Evolutionary conservation across 2,888 invertebrate genomes (phyloP).

Genomic region (Salticus scenicus): DNA sequence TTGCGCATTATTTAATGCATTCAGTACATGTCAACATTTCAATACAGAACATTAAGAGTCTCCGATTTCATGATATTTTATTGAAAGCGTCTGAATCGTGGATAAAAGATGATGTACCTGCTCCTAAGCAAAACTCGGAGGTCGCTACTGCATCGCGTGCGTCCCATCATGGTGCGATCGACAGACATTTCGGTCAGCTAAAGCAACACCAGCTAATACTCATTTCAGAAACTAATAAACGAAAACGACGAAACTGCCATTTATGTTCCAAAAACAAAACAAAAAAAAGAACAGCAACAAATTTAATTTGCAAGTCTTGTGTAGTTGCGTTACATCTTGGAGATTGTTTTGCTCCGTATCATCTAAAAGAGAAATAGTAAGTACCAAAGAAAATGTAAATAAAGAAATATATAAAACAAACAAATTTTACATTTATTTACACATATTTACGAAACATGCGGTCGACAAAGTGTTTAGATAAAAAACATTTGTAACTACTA

Average conservation of each 20-base stretch:
- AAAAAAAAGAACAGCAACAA: neutral
- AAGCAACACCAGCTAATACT: neutral
- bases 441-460: too few species aligned
- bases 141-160: neutral
- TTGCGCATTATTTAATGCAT: neutral
- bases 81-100: too few species aligned
- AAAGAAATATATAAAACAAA: too few species aligned
- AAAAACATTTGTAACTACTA: too few species aligned
- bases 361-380: neutral
- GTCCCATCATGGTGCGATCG: neutral
- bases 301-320: neutral
- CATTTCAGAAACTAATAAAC: neutral
- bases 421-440: too few species aligned
- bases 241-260: neutral
- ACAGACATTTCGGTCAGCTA: neutral
- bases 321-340: neutral
- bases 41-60: too few species aligned
- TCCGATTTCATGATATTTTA: too few species aligned
- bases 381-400: neutral
- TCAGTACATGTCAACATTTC: neutral
- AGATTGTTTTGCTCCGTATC: constrained; percentile 7
- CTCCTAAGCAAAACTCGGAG: too few species aligned
- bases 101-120: too few species aligned
- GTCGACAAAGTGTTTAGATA: too few species aligned
- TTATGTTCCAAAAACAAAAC: neutral